Base-by-base conservation (phyloP, 2,888 invertebrate genomes). In the Cynaeus angustus region DNA sequence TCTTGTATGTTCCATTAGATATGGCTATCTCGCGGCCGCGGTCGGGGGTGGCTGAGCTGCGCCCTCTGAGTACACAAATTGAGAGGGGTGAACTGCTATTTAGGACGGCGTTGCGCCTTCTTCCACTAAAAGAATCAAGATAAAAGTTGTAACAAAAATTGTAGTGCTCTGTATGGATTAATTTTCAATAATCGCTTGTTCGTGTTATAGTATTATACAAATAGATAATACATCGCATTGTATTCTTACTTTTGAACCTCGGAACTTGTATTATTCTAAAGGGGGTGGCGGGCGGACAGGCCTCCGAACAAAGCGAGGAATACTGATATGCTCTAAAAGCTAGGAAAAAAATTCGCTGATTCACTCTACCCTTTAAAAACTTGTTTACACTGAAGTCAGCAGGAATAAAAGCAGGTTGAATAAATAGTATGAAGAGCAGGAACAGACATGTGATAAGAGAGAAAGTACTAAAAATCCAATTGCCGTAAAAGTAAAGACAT, bases 1-100 rank as follows among this genome's bases (percentile, higher is more conserved):
- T 68, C 59, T 38, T 46, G 58, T 69, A 55, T 69, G 65, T 69
- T 69, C 68, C 68, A 69, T 69, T 69, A 69, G 68, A 69, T 69
- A 69, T 14, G 68, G 68, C 65, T 69, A 69, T 69, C 65, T 48
- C 56, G 65, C 65, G 26, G 26, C 28, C 50, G 56, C 56, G 56
- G 14, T 45, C 37, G 50, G 28, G 50, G 52, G 28, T 16, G 26
- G 46, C 37, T 26, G 7, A 4, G 12, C 16, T 26, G 7, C 14
- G 12, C 16, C 13, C 53, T 30, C 3, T 21, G 21, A 21, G 21
- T 21, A 21, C 21, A 21, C 21, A 21, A 21, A 21, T 21, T 21
- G 21, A 21, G 4, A 41, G 9, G 46, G 30, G 50, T 10, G 62
- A 16, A 21, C 28, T 10, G 12, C 38, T 14, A 55, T 55, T 55